phyloP scores from a whole-genome alignment of 1,140 invertebrate genomes.

The Schmidtea mediterranea region DNA sequence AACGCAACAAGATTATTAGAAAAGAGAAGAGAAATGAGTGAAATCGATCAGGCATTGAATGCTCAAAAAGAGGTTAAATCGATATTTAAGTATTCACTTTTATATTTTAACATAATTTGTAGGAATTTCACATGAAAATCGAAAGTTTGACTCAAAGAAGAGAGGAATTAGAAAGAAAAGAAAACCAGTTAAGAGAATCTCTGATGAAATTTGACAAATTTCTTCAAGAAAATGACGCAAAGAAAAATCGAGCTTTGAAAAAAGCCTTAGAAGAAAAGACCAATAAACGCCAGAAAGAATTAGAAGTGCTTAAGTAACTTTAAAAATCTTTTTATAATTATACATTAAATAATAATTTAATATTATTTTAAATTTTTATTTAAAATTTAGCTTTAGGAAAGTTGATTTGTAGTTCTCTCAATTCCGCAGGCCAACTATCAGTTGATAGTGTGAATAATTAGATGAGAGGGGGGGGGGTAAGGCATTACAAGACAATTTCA shows the following conservation, averaged over 20 bases:
- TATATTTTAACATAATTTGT: background rate
- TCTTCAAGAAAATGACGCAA: slow-evolving; percentile 29
- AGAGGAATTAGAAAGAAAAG: slow-evolving; percentile 26
- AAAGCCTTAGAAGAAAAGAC: slow-evolving; percentile 26
- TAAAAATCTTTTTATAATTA: too few relatives aligned
- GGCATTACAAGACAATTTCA: too few relatives aligned
- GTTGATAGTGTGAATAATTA: too few relatives aligned
- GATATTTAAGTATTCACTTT: background rate
- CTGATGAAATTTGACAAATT: slow-evolving; percentile 28
- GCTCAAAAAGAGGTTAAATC: slow-evolving; percentile 23
- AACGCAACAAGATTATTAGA: slow-evolving; percentile 25
- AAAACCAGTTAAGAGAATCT: slow-evolving; percentile 25
- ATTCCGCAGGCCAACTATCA: too few relatives aligned
- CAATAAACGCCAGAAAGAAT: slow-evolving; percentile 22
- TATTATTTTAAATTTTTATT: too few relatives aligned
- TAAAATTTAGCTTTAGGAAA: too few relatives aligned
- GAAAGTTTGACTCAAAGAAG: slow-evolving; percentile 26
- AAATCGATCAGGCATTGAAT: too few relatives aligned
- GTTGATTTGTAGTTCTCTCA: too few relatives aligned
- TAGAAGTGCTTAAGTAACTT: slow-evolving; percentile 16
- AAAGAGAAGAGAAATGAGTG: slow-evolving; percentile 25
- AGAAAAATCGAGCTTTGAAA: slow-evolving; percentile 22
- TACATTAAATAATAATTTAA: too few relatives aligned
- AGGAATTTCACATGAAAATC: slow-evolving; percentile 30
- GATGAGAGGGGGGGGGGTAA: too few relatives aligned